Conservation (phyloP, 2,113 vertebrate species). For the Rhea americana region DNA sequence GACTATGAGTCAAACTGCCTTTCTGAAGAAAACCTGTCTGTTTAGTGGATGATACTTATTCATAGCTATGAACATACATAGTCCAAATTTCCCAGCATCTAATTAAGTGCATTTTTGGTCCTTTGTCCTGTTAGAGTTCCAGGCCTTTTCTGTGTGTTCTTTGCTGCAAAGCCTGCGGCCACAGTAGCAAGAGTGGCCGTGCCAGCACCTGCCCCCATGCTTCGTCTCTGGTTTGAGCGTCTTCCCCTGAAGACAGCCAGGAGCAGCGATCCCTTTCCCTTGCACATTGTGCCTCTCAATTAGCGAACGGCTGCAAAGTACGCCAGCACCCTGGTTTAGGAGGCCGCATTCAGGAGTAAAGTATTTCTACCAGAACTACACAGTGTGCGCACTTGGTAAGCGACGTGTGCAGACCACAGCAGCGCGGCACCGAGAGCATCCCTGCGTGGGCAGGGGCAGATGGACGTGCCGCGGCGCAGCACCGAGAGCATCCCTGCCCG, state of each 20-base stretch:
- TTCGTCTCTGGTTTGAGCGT: not conserved
- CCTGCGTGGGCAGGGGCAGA: too few relatives aligned
- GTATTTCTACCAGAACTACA: not conserved
- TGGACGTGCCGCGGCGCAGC: too few relatives aligned
- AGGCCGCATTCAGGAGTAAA: not conserved
- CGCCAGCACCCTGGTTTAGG: not conserved
- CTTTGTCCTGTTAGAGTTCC: not conserved
- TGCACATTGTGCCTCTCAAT: not conserved
- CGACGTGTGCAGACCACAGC: not conserved
- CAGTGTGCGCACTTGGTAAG: not conserved
- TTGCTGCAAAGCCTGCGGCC: not conserved
- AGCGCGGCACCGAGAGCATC: too few relatives aligned
- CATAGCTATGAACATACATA: not conserved
- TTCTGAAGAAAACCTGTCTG: not conserved
- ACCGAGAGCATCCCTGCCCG: too few relatives aligned
- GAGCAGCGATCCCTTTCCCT: not conserved
- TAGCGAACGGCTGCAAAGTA: not conserved
- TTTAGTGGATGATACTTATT: not conserved
- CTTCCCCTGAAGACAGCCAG: not conserved
- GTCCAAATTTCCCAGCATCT: not conserved
- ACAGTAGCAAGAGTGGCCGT: not conserved
- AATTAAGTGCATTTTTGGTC: not conserved
- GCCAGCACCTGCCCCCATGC: not conserved
- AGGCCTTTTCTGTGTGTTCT: fast-evolving
- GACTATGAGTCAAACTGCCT: not conserved